Evolutionary conservation across 2,113 vertebrate genomes (phyloP), one percentile per base, ranked within the genome.

Genomic region (Corythornis vintsioides): DNA sequence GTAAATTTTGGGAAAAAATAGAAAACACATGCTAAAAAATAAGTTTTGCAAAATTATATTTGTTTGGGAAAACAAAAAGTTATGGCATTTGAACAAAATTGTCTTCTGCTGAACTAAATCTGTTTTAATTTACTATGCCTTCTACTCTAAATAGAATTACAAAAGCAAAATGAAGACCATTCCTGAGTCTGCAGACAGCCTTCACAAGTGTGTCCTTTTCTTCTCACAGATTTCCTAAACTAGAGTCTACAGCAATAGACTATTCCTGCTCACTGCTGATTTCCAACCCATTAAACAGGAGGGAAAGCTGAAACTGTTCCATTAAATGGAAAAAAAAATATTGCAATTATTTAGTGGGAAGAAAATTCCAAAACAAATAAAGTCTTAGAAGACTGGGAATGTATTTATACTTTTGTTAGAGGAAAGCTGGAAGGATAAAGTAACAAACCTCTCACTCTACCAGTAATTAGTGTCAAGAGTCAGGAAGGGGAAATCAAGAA

Each of bases 251-350:
- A 89, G 53, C 40, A 75, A 35, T 28, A 45, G 78, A 86, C 70
- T 79, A 8, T 53, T 91, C 70, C 70, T 87, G 55, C 66, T 87
- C 77, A 29, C 38, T 82, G 61, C 66, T 91, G 53, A 87, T 93
- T 92, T 94, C 93, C 74, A 89, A 61, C n/a, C 33, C 78, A 79
- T 56, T 89, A 84, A 92, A 78, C 43, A 64, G 26, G 40, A 73
- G 63, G 90, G 74, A 89, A 93, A 84, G 35, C 22, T 78, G 84
- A 96, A 95, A 78, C 45, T 1, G 1, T 86, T 89, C 81, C n/a
- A 78, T 84, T 79, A 78, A 78, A 89, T 15, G 66, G 78, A 82
- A 93, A 66, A 93, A 66, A 81, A 93, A 50, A 91, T 65, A 84
- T 48, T 52, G 15, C 70, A 78, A 40, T 40, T 53, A 40, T 82